These are phyloP conservation scores for Clarias platycephalus DNA, from an alignment of 2,797 vertebrate genomes.

Conservation along the genomic window DNA sequence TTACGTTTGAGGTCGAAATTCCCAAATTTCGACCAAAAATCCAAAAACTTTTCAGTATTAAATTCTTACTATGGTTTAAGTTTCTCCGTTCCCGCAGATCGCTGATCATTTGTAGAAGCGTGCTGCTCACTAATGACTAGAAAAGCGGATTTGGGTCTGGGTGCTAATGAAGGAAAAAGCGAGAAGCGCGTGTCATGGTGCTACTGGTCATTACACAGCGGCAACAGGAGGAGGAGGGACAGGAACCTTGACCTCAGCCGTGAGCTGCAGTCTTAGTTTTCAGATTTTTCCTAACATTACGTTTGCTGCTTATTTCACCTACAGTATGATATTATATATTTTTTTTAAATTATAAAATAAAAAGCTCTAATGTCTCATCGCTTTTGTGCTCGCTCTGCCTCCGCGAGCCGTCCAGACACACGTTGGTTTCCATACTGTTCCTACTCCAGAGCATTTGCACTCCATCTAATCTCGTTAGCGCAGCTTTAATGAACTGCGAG, in stretches of 20 bases:
- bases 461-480: slow-evolving; percentile 57
- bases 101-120: not conserved
- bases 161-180: slow-evolving; percentile 5
- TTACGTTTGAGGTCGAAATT: not conserved
- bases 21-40: not conserved
- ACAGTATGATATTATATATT: not conserved
- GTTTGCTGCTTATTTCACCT: not conserved
- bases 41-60: not conserved
- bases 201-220: not conserved
- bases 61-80: not conserved
- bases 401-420: not conserved
- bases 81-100: not conserved
- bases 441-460: slow-evolving; percentile 49
- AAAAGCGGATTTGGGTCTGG: too few species aligned
- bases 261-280: not conserved
- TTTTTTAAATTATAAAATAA: too few species aligned
- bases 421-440: slow-evolving; percentile 32
- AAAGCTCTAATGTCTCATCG: not conserved
- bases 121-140: not conserved
- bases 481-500: slow-evolving; percentile 56
- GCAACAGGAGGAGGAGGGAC: not conserved
- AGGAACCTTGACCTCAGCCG: not conserved
- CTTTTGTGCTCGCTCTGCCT: not conserved
- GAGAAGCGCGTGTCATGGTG: not conserved
- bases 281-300: not conserved